These are phyloP conservation scores for Lichenostomus cassidix DNA, from an alignment of 2,113 vertebrate genomes.

Conservation along the genomic window DNA sequence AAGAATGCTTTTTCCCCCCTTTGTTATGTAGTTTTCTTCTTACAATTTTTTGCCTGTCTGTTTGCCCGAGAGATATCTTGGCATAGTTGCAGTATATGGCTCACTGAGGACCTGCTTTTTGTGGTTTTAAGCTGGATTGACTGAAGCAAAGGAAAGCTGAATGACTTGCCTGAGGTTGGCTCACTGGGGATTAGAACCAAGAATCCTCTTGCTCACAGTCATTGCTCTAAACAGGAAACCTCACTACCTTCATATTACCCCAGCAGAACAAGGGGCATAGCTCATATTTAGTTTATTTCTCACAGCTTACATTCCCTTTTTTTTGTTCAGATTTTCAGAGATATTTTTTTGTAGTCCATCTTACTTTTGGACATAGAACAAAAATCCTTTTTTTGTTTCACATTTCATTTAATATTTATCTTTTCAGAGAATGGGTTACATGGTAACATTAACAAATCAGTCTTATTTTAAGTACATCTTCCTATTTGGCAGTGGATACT, in stretches of 20 bases:
- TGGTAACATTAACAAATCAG: neutral
- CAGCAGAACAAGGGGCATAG: neutral
- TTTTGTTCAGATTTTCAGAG: neutral
- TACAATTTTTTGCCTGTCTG: neutral
- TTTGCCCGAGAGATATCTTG: slow-evolving; percentile 27
- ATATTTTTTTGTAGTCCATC: neutral
- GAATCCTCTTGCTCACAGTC: neutral
- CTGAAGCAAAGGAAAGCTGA: slow-evolving; percentile 13
- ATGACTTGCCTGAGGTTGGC: neutral
- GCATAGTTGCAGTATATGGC: neutral
- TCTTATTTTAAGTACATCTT: neutral
- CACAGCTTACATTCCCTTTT: neutral
- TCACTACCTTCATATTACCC: neutral
- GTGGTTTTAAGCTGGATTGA: slow-evolving; percentile 22
- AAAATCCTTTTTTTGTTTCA: neutral
- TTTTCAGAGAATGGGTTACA: neutral
- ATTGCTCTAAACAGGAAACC: neutral
- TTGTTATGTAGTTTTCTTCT: neutral
- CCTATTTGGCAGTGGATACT: neutral
- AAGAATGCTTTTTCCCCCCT: neutral
- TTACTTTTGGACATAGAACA: neutral
- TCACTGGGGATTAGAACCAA: slow-evolving; percentile 20
- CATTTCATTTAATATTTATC: neutral
- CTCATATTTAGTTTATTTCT: neutral
- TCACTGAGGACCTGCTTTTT: slow-evolving; percentile 15